These are phyloP conservation scores for Dryococelus australis DNA, from an alignment of 2,888 invertebrate genomes.

Conservation along the genomic window DNA sequence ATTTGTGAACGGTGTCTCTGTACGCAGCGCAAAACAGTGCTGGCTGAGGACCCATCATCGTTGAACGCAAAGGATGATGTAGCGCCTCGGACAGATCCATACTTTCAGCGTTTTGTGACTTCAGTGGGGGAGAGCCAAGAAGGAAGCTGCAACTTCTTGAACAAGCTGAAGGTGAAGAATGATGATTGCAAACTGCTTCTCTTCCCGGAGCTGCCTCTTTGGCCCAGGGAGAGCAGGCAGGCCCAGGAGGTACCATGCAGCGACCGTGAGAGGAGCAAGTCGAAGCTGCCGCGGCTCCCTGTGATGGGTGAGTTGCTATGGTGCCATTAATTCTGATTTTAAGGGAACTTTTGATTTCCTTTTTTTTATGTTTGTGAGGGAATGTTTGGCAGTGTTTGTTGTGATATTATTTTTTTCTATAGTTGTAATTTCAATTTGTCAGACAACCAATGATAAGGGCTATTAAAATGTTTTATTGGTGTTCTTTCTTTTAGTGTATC, in stretches of 20 bases:
- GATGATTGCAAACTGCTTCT: slow-evolving; percentile 53
- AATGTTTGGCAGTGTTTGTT: no score
- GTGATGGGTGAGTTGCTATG: not conserved
- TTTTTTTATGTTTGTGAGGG: no score
- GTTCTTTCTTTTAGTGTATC: no score
- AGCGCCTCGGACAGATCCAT: slow-evolving; percentile 25
- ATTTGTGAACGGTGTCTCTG: not conserved
- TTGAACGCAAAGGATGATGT: not conserved
- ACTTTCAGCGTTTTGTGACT: slow-evolving; percentile 34
- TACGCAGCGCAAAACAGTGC: not conserved
- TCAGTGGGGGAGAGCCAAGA: slow-evolving; percentile 41
- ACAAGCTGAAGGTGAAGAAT: slow-evolving; percentile 50
- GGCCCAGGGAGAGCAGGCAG: not conserved
- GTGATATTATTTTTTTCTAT: no score
- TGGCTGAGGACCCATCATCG: not conserved
- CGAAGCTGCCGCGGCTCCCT: not conserved
- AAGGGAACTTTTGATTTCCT: no score
- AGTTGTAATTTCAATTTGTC: no score
- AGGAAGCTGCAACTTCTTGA: slow-evolving; percentile 47
- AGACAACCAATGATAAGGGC: no score
- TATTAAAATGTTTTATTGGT: no score
- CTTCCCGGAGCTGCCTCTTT: slow-evolving; percentile 47
- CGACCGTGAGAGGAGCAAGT: not conserved
- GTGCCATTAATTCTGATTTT: no score
- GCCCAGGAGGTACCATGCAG: not conserved